These are phyloP conservation scores for Eupristina koningsbergeri DNA, from an alignment of 1,140 invertebrate species.

Conservation along the genomic window DNA sequence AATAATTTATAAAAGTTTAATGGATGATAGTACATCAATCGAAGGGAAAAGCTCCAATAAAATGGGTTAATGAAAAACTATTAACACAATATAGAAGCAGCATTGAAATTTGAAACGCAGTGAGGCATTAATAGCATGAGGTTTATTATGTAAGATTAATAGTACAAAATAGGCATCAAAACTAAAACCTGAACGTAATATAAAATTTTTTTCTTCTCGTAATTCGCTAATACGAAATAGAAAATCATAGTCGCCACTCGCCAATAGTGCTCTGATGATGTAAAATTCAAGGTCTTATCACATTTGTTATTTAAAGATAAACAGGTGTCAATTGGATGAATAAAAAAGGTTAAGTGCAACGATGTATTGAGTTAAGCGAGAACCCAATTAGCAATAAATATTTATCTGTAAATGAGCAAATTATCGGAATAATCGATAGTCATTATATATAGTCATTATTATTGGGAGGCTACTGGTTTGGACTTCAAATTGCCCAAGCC, in stretches of 20 bases:
- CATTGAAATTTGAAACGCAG: no score
- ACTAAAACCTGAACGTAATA: no score
- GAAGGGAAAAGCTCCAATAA: no score
- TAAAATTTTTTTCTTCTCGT: background rate
- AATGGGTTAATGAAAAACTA: no score
- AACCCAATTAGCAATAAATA: constrained; percentile 61
- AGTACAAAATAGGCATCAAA: no score
- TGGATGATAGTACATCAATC: no score
- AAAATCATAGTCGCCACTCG: background rate
- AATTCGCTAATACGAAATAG: background rate
- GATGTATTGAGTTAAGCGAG: constrained; percentile 55
- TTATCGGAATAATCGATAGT: background rate
- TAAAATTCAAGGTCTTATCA: constrained; percentile 34
- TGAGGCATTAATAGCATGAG: no score
- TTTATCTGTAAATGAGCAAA: constrained; percentile 25
- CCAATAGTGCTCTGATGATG: constrained; percentile 7
- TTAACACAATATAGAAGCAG: no score
- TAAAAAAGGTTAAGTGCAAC: constrained; percentile 65
- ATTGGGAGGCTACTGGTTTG: no score
- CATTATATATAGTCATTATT: no score
- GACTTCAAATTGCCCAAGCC: background rate
- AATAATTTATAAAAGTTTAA: background rate
- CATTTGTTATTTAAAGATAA: constrained; percentile 53
- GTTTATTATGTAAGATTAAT: no score
- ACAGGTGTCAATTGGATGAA: constrained; percentile 66